A percentile compares a stretch with the other conserved stretches of the same genome.
These are phyloP conservation scores for Mobula hypostoma DNA, from an alignment of 2,113 vertebrate genomes.

Conservation along the genomic window DNA sequence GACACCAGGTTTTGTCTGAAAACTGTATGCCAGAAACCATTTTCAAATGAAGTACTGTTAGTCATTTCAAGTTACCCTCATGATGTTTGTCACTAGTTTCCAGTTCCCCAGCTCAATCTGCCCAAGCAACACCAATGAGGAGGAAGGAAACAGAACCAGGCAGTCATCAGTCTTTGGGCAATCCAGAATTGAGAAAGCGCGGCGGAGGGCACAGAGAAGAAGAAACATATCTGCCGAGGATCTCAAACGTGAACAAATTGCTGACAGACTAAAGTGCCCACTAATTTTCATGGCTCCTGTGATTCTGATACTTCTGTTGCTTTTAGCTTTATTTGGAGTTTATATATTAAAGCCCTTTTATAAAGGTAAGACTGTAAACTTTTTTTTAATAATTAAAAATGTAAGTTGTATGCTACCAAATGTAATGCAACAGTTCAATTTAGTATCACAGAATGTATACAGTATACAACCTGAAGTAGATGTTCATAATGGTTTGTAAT, in stretches of 20 bases:
- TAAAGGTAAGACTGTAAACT: neutral
- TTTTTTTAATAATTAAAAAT: neutral
- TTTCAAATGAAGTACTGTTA: too few species aligned
- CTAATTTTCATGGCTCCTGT: neutral
- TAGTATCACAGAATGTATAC: too few species aligned
- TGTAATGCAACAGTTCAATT: neutral
- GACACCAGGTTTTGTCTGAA: neutral
- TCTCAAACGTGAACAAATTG: slow-evolving; percentile 9
- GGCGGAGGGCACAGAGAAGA: slow-evolving; percentile 10
- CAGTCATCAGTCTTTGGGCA: neutral
- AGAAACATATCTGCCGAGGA: neutral
- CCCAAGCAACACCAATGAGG: neutral
- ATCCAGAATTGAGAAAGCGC: slow-evolving; percentile 7
- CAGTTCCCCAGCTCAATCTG: neutral
- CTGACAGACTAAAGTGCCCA: neutral
- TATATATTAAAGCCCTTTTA: slow-evolving; percentile 10
- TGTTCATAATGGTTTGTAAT: neutral
- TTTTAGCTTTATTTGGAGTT: neutral
- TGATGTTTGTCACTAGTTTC: slow-evolving; percentile 13
- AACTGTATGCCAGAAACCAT: neutral
- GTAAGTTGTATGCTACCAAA: neutral
- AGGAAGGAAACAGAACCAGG: neutral
- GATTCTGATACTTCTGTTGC: neutral
- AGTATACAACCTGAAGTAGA: neutral
- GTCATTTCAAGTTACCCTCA: neutral